Evolutionary conservation across 1,140 invertebrate genomes (phyloP), one percentile per base, ranked within the genome.

Genomic region (Apis laboriosa): DNA sequence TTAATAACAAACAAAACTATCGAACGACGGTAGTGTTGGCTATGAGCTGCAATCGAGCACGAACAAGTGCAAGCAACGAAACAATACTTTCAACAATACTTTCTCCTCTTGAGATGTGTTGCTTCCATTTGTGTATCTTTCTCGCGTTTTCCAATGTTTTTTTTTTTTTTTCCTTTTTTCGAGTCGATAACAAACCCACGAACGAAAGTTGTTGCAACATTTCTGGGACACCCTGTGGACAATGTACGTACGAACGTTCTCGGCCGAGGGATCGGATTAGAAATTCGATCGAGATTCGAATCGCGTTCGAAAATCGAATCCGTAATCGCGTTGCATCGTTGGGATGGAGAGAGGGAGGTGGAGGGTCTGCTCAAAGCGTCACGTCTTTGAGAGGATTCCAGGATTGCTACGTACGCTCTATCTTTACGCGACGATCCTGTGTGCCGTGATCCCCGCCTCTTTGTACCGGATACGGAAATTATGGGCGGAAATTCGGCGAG

Each of bases 241-340:
- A 13, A 28, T 51, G 17, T 13, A 58, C 53, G 66, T 66, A 56
- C 78, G 61, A 28, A 55, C 77, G 56, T 55, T 49, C 56, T 13
- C 3, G 17, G 56, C 8, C 34, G 1, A 34, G 13, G 43, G 19
- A 67, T 74, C 53, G 51, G 79, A 80, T 80, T 80, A 80, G 79
- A 80, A 75, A 80, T 75, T 75, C 72, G 72, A 80, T 80, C 51
- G 71, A 64, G 51, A 58, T n/a, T n/a, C n/a, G 79, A 66, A 53
- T 80, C 58, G 68, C 49, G 70, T 43, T 43, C 21, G 78, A 74
- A 73, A 74, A 80, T 74, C 78, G 78, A 80, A 55, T 80, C 70
- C 60, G 67, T 68, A 19, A 53, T 74, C 78, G 51, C 51, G 49
- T 34, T 34, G 34, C 34, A 28, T 56, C 43, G 8, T 9, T 9